Evolutionary conservation across 2,888 invertebrate species (phyloP), one percentile per base, ranked within the genome.

Genomic region (Arenicola marina): DNA sequence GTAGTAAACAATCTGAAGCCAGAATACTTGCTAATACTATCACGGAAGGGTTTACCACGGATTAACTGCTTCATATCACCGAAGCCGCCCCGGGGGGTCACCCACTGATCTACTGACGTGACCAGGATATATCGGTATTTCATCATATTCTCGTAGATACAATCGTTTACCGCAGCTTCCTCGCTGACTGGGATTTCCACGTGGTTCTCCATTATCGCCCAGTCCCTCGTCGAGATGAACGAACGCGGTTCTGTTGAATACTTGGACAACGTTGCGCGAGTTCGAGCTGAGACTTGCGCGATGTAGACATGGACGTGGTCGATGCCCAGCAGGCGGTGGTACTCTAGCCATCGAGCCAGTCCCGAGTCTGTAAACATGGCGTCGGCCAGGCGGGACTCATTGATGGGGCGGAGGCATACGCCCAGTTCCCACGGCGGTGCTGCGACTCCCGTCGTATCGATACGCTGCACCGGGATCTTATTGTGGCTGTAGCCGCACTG

Each of bases 81-180:
- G 11, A 38, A 38, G 18, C 38, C 38, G 11, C 18, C 38, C 11
- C 38, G 11, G 38, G 18, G 11, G 38, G 38, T 18, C 38, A 38
- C 11, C 38, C 38, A 38, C 18, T 38, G 48, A 24, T 48, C 48
- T 24, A 24, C 7, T 48, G 48, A 48, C 48, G 48, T 48, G 7
- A 48, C 26, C 18, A 48, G 15, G 15, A 24, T 24, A 24, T 48
- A 48, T n/a, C 26, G 15, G 26, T 48, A 48, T 24, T 7, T 21
- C 26, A 11, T 48, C 48, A 48, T 48, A 24, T 48, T 48, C 48
- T 48, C 48, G 26, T 48, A 48, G 18, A 48, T 11, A 24, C 48
- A 48, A 24, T 48, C 18, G 26, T 48, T 48, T n/a, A 21, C 24
- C 15, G 48, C 15, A 24, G 48, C 48, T 24, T 11, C 26, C 18